Evolutionary conservation across 2,888 invertebrate species (phyloP), one percentile per base, ranked within the genome.

Genomic region (Agrotis segetum): DNA sequence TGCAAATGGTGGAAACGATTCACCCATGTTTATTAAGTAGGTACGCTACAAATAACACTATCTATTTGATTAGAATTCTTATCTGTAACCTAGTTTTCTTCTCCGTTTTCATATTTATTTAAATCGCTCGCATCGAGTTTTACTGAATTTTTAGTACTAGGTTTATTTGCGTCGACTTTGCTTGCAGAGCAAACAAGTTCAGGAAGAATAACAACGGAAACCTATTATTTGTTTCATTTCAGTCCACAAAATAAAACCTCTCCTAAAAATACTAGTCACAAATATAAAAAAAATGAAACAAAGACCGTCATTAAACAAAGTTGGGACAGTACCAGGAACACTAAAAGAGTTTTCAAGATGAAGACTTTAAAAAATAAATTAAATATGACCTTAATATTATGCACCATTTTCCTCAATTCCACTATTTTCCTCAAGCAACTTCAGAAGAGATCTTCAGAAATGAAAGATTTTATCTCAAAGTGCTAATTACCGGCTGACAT

Each of bases 401-500:
- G 2, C 0, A 16, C 0, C 17, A 29, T 73, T 77, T 77, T 83
- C 76, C 71, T 60, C 58, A 69, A 71, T n/a, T 17, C 3, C 0
- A 16, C 0, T 14, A 29, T 73, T 77, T 77, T 83, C 76, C 71
- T 60, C 55, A 69, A 71, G 13, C 65, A 1, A 67, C 69, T 81
- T 64, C 55, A 44, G 34, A 61, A 67, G 74, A 64, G 14, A 50
- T 81, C 72, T 79, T 81, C 67, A 74, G 67, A 55, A 56, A 50
- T 52, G 29, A 21, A 61, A 49, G 77, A 79, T 83, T 73, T 64
- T 67, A 85, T 82, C 82, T 77, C 52, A 61, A 62, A 68, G 60
- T 71, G 61, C 71, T 82, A 81, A 85, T 84, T 85, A 81, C 82
- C 72, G 49, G 21, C 24, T 60, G 74, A 58, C 53, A 50, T 53